Evolutionary conservation across 2,797 vertebrate genomes (phyloP).

Genomic region (Netta rufina): DNA sequence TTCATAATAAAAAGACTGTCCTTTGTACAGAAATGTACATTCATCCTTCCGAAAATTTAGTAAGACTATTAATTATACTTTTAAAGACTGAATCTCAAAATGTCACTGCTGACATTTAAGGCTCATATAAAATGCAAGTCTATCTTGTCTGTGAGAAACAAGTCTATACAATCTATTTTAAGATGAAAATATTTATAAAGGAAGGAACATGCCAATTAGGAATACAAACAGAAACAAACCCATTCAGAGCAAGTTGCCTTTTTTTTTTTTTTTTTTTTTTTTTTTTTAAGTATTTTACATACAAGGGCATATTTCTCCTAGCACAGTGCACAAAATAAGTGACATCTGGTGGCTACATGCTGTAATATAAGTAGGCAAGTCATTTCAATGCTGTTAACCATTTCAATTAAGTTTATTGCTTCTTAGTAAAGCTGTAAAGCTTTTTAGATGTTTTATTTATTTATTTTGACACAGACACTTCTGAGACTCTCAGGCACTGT

Average conservation of each 20-base stretch:
- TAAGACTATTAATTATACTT: slow-evolving; percentile 36
- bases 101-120: slow-evolving; percentile 39
- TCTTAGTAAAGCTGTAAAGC: neutral
- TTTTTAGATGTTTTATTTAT: slow-evolving; percentile 11
- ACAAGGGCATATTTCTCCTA: neutral
- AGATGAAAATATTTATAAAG: slow-evolving; percentile 15
- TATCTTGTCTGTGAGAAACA: neutral
- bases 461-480: neutral
- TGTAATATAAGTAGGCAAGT: neutral
- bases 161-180: neutral
- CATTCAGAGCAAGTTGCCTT: neutral
- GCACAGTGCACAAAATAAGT: neutral
- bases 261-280: neutral
- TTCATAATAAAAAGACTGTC: neutral
- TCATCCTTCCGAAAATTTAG: neutral
- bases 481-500: neutral
- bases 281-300: neutral
- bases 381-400: neutral
- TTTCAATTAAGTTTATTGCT: neutral
- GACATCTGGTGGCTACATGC: slow-evolving; percentile 24
- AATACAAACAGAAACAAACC: slow-evolving; percentile 9
- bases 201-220: neutral
- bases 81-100: neutral
- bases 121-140: neutral
- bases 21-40: neutral